Conservation (phyloP, 2,797 vertebrate species). For the Chiloscyllium punctatum region DNA sequence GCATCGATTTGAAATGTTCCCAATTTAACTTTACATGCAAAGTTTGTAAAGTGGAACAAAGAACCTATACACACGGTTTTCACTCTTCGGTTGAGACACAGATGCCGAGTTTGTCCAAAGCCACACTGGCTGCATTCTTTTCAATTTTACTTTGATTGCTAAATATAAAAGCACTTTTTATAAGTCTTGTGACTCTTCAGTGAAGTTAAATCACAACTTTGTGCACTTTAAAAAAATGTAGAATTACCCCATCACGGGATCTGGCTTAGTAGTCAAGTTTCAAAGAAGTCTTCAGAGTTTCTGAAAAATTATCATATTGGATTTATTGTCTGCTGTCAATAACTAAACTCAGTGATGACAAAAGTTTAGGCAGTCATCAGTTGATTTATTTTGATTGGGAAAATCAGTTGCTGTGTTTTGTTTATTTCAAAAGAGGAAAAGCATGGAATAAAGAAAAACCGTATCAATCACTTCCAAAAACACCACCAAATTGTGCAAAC, state of each 20-base stretch:
- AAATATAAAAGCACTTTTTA: slow-evolving; percentile 32
- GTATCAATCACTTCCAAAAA: background rate
- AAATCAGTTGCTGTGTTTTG: background rate
- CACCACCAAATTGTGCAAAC: background rate
- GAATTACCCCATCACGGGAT: background rate
- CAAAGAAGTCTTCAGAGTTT: too few species aligned
- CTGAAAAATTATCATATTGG: background rate
- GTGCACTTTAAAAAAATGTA: background rate
- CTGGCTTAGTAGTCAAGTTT: background rate
- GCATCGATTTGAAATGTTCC: slow-evolving; percentile 18
- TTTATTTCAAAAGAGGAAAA: background rate
- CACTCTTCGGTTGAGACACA: slow-evolving; percentile 22
- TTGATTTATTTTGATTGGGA: background rate
- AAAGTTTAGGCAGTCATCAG: background rate
- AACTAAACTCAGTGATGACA: background rate
- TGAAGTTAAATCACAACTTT: slow-evolving; percentile 30
- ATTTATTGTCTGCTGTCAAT: background rate
- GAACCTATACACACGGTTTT: slow-evolving; percentile 18
- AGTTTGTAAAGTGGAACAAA: slow-evolving; percentile 33
- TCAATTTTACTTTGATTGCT: slow-evolving; percentile 16
- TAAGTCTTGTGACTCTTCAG: slow-evolving; percentile 15
- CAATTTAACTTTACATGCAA: slow-evolving; percentile 14
- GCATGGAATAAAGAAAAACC: background rate
- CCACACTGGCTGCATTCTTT: slow-evolving; percentile 29
- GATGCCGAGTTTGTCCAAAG: slow-evolving; percentile 33